Evolutionary conservation across 2,113 vertebrate species (phyloP), one percentile per base, ranked within the genome.

Genomic region (Arizona elegans): DNA sequence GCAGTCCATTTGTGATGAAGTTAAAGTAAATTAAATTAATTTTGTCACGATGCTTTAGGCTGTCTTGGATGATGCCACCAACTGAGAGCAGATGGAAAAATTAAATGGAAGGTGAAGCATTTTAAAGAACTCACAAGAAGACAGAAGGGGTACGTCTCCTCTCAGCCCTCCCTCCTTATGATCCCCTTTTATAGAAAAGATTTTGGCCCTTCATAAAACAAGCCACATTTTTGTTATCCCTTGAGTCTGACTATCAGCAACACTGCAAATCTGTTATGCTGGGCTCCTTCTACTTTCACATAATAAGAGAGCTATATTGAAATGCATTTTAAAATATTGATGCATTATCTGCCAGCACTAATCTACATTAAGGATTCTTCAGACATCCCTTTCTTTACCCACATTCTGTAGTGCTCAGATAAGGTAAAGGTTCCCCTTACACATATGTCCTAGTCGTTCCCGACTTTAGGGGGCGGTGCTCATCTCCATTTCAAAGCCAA

Each of bases 11-110:
- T 96, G 95, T 94, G 95, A 56, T 85, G 93, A 96, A 95, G 92
- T 94, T 92, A 93, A 94, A 94, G 85, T 90, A 96, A 97, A 96
- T 86, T 87, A 92, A 97, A 93, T 91, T 2, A 93, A 93, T 96
- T 95, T 94, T 97, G 87, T 92, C 54, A 7, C 47, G 24, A 75
- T 90, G 13, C 94, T 95, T 96, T 94, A 97, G 92, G 29, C 85
- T 93, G 33, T 56, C 55, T 87, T 94, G 43, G 26, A 53, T 21
- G 81, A 92, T 88, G 88, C 81, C 93, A 96, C 94, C 9, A 13
- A 88, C 92, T 95, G 92, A 92, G 93, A 91, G 23, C 1, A 23
- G 9, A 81, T 0, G 65, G 91, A 70, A 86, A 95, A 95, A 93
- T 53, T 0, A 53, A 85, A 38, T 21, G 5, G 0, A 75, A 93